Percentiles rank a stretch among this genome's conserved stretches.
These are phyloP conservation scores for Octonoba sinensis DNA, from an alignment of 2,888 invertebrate genomes.

Conservation along the genomic window DNA sequence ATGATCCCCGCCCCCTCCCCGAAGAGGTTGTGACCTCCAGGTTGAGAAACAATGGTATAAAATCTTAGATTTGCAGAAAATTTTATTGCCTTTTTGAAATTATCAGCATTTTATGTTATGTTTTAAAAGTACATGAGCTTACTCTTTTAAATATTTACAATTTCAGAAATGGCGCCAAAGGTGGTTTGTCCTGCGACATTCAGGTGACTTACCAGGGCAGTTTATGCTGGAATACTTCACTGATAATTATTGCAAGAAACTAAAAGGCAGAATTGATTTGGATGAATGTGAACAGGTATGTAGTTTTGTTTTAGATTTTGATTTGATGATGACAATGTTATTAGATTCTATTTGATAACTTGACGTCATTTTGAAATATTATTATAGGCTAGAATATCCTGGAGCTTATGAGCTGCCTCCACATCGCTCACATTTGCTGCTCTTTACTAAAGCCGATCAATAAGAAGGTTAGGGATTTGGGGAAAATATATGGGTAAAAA, in stretches of 20 bases:
- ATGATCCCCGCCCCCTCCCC: no score
- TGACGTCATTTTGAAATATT: no score
- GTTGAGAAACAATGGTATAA: no score
- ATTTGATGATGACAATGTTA: constrained; percentile 6
- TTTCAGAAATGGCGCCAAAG: constrained; percentile 92
- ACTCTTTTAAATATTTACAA: not conserved
- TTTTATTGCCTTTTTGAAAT: not conserved
- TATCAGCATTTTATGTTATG: not conserved
- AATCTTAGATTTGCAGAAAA: not conserved
- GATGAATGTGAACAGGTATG: constrained; percentile 94
- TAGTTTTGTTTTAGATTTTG: constrained; percentile 30
- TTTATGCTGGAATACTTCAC: constrained; percentile 94
- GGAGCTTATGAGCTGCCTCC: no score
- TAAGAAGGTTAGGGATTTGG: no score
- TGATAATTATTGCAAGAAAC: constrained; percentile 74
- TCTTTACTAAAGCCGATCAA: no score
- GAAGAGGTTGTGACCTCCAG: no score
- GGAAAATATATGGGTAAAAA: no score
- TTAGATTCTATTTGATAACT: not conserved
- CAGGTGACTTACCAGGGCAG: constrained; percentile 92
- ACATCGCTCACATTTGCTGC: no score
- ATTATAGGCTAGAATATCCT: no score
- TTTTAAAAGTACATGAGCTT: not conserved
- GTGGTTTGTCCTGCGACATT: constrained; percentile 92
- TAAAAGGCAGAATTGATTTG: constrained; percentile 79